These are phyloP conservation scores for Caenorhabditis latens DNA, from an alignment of 1,140 invertebrate genomes.

Conservation along the genomic window DNA sequence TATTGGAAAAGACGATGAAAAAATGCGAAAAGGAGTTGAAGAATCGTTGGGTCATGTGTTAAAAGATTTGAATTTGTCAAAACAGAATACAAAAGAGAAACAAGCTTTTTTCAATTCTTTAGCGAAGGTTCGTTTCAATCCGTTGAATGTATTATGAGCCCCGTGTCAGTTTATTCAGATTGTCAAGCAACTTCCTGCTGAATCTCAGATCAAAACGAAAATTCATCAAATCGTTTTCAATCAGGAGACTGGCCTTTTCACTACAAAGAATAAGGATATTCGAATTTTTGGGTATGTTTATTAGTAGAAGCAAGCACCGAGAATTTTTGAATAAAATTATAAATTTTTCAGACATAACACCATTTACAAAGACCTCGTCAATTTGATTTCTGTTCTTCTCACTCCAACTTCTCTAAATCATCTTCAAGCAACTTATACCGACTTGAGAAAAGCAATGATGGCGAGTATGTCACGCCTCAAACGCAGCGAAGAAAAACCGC, in stretches of 20 bases:
- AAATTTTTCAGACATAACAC: constrained; percentile 1
- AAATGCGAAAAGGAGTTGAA: constrained; percentile 8
- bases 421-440: constrained; percentile 36
- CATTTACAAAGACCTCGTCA: constrained; percentile 24
- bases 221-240: constrained; percentile 42
- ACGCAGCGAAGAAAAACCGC: not conserved
- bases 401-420: constrained; percentile 36
- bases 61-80: constrained; percentile 14
- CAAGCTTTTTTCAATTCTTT: constrained; percentile 43
- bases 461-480: constrained; percentile 3
- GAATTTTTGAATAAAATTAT: not conserved
- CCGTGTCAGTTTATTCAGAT: constrained; percentile 19
- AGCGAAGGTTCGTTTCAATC: not conserved
- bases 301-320: not conserved
- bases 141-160: not conserved
- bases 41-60: constrained; percentile 25
- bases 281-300: constrained; percentile 1
- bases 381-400: constrained; percentile 29
- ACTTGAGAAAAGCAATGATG: constrained; percentile 47
- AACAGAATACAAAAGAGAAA: constrained; percentile 33
- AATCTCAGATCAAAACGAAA: constrained; percentile 10
- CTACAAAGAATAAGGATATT: not conserved
- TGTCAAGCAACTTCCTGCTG: constrained; percentile 32
- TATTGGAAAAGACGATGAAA: not conserved
- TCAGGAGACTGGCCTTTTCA: not conserved